These are phyloP conservation scores for Andrena praecox DNA, from an alignment of 2,888 invertebrate species.

Conservation along the genomic window DNA sequence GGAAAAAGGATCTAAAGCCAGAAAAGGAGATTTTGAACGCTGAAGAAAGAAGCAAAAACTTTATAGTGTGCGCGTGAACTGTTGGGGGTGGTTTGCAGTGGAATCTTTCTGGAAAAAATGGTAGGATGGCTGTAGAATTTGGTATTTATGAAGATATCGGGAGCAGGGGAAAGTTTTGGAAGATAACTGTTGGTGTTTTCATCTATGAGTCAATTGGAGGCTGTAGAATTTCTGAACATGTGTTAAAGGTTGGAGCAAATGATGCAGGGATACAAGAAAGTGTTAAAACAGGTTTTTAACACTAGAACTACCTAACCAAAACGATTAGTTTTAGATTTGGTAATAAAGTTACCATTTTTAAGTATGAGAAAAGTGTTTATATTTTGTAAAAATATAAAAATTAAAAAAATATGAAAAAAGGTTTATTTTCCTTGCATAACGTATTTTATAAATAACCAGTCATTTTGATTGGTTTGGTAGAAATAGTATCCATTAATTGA, in stretches of 20 bases:
- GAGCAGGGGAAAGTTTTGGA: no score
- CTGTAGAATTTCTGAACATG: background rate
- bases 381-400: no score
- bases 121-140: background rate
- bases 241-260: background rate
- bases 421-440: no score
- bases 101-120: background rate
- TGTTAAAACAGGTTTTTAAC: background rate
- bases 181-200: background rate
- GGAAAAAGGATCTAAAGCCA: no score
- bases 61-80: background rate
- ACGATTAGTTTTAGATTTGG: no score
- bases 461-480: background rate
- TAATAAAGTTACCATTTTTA: no score
- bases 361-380: no score
- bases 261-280: background rate
- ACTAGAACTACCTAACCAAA: no score
- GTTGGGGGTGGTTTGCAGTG: background rate
- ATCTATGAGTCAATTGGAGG: background rate
- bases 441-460: no score
- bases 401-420: no score
- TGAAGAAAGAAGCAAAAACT: background rate
- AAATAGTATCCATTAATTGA: no score
- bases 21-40: background rate
- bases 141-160: background rate